These are phyloP conservation scores for Hyla sarda DNA, from an alignment of 2,113 vertebrate genomes.

Conservation along the genomic window DNA sequence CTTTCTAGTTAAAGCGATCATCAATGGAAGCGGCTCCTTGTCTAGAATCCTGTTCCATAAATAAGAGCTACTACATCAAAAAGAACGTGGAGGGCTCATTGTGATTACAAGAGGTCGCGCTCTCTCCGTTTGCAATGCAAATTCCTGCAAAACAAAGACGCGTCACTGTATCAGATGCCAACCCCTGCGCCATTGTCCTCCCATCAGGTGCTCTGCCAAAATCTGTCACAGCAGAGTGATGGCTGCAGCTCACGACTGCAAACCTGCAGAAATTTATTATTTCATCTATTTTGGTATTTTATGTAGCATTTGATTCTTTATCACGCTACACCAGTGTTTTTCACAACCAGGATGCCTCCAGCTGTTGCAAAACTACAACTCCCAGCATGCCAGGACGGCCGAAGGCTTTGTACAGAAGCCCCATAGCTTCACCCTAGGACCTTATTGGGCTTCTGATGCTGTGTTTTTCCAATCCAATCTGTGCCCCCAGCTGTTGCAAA, in stretches of 20 bases:
- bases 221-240: neutral
- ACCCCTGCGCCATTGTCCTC: neutral
- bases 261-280: neutral
- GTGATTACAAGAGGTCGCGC: constrained; percentile 80
- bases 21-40: constrained; percentile 91
- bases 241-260: neutral
- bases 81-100: constrained; percentile 86
- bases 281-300: too few species aligned
- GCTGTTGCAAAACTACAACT: too few species aligned
- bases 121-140: constrained; percentile 92
- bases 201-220: neutral
- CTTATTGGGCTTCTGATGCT: neutral
- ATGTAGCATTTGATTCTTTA: neutral
- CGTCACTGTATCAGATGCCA: neutral
- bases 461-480: too few species aligned
- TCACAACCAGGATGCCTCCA: too few species aligned
- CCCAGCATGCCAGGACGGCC: too few species aligned
- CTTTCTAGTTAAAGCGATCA: constrained; percentile 30
- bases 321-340: too few species aligned
- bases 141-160: constrained; percentile 78
- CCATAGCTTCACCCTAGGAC: too few species aligned
- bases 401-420: too few species aligned
- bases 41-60: constrained; percentile 97
- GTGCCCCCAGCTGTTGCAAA: too few species aligned
- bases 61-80: constrained; percentile 87